Evolutionary conservation across 2,113 vertebrate genomes (phyloP), one percentile per base, ranked within the genome.

Genomic region (Cyprinodon variegatus): DNA sequence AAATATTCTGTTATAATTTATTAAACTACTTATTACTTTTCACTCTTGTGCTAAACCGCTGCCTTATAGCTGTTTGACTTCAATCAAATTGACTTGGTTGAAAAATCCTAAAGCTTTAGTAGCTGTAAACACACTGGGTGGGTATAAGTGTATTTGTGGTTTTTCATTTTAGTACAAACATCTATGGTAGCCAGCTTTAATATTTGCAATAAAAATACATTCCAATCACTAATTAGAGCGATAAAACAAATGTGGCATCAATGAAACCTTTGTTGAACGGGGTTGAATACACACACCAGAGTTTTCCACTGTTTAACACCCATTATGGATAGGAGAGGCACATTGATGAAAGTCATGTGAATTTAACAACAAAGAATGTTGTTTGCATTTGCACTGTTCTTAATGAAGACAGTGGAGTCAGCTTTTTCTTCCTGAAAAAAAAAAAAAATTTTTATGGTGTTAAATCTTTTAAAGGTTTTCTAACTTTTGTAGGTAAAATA

Each of bases 141-240:
- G 63, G 69, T 69, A 40, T 40, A 45, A 45, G 65, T 65, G 53
- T 5, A 29, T 39, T 64, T 80, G 81, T 15, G 40, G 78, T 46
- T 71, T 13, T 53, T 61, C 22, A 61, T 80, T 86, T 50, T 72
- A 12, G 70, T 38, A 72, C 70, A 83, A 74, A 78, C 75, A 82
- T 65, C 43, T 57, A 40, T 64, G 69, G 64, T 65, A 76, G 69
- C 72, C 70, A 79, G 69, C 11, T 86, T 84, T 79, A 81, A 87
- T 85, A 89, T 84, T 86, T 83, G 79, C 66, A 72, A 65, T 86
- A 84, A 88, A 90, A 87, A 79, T 50, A 63, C 72, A 79, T 87
- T 88, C 86, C 84, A 22, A 62, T 65, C 7, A 61, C 29, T 85
- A 90, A 92, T 83, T 84, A 78, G 15, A 87, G 36, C 29, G 38